Base-by-base conservation (phyloP, 2,113 vertebrate genomes). In the Aegithalos caudatus region DNA sequence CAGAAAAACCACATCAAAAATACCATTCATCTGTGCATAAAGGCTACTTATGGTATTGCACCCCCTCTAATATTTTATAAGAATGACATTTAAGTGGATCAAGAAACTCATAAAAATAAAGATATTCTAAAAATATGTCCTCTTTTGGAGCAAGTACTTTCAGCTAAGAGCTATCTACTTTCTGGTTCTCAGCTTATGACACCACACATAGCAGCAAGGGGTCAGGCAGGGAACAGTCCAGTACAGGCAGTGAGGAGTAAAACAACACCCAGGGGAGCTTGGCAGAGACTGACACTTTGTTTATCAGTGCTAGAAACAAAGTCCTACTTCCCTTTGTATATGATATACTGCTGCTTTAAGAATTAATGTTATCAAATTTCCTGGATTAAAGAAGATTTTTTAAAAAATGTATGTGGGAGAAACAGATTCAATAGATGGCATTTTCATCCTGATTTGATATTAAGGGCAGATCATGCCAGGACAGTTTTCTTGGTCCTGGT, bases 41-140 rank as follows among this genome's bases (percentile, higher is more conserved):
- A 57, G 35, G 62, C 38, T 77, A 37, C 33, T 73, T 24, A 67
- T 10, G 2, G 8, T 12, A 72, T 69, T 35, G 15, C 18, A 80
- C 4, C 1, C 1, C 23, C 18, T 57, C 50, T 83, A 47, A 70
- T 54, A 64, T 50, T 92, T 73, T 44, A 80, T 65, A 45, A 83
- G 45, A 93, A 85, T 51, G 14, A 89, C 95, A 87, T 88, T 58
- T 69, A 69, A 85, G 38, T 71, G 38, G 12, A 37, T 92, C 62
- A 84, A 79, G 61, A 81, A 57, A 45, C 27, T 64, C 33, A 64
- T 54, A 38, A 14, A 91, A 90, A 86, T 50, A 54, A 88, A 76
- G 4, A 27, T 14, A 25, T 7, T 31, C 22, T 64, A 17, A 42
- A 73, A 53, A 6, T 38, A 57, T 8, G 0, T 42, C 44, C 5